These are phyloP conservation scores for Limosa lapponica DNA, from an alignment of 2,797 vertebrate genomes.

Conservation along the genomic window DNA sequence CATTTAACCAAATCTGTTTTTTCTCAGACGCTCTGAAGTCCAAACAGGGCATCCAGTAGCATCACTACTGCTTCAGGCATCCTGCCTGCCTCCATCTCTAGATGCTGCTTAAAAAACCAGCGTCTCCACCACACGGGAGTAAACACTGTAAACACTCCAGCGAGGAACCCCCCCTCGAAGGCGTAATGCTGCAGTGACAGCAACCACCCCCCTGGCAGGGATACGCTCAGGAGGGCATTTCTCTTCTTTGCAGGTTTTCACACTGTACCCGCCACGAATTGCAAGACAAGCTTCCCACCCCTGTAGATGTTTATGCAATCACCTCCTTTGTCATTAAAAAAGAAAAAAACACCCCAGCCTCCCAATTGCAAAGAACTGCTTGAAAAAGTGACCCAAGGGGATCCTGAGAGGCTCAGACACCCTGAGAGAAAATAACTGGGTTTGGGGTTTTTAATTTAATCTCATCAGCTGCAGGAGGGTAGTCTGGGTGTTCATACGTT, in stretches of 20 bases:
- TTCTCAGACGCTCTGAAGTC: not conserved
- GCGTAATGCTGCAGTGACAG: not conserved
- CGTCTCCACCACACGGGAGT: not conserved
- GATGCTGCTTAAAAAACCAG: not conserved
- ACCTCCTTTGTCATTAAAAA: not conserved
- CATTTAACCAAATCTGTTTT: not conserved
- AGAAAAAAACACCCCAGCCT: not conserved
- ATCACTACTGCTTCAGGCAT: not conserved
- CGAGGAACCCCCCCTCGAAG: not conserved
- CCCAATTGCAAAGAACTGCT: not conserved
- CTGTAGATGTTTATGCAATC: not conserved
- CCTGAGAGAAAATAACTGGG: not conserved
- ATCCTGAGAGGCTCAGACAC: not conserved
- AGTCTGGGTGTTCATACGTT: not conserved
- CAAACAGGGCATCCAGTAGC: not conserved
- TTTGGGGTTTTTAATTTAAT: not conserved
- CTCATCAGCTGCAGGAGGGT: not conserved
- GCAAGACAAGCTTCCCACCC: not conserved
- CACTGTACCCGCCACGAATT: fast-evolving
- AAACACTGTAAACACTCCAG: not conserved
- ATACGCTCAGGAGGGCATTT: not conserved
- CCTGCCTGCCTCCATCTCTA: not conserved
- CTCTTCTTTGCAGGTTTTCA: not conserved
- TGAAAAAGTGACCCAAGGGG: not conserved
- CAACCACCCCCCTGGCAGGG: not conserved